Evolutionary conservation across 2,888 invertebrate genomes (phyloP).

Genomic region (Stratiomys singularior): DNA sequence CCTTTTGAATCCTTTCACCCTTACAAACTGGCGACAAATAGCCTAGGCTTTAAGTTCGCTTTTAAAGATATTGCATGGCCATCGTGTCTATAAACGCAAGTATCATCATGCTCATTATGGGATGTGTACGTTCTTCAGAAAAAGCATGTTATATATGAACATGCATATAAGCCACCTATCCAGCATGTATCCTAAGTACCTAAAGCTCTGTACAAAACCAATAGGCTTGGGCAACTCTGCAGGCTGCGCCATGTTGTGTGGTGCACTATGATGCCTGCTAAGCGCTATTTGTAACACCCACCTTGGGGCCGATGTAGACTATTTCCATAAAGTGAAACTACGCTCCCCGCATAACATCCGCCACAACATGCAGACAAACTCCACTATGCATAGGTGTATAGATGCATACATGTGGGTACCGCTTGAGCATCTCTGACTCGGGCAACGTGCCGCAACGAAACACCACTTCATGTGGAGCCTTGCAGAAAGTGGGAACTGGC

Average conservation of each 20-base stretch:
- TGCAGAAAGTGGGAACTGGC: too few species aligned
- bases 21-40: too few species aligned
- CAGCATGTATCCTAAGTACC: too few species aligned
- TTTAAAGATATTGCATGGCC: neutral
- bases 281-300: conserved; percentile 44
- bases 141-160: too few species aligned
- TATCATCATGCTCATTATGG: neutral
- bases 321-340: conserved; percentile 31
- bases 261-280: conserved; percentile 22
- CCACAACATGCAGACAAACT: conserved; percentile 21
- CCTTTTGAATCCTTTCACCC: too few species aligned
- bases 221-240: conserved; percentile 41
- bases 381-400: neutral
- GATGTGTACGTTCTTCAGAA: neutral
- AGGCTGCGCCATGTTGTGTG: conserved; percentile 32
- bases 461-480: too few species aligned
- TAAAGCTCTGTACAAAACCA: conserved; percentile 49
- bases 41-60: too few species aligned
- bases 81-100: neutral
- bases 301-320: conserved; percentile 29
- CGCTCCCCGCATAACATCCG: conserved; percentile 1
- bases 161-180: too few species aligned
- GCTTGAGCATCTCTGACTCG: neutral
- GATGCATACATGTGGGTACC: neutral
- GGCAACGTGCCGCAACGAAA: neutral